Evolutionary conservation across 2,888 invertebrate genomes (phyloP), one percentile per base, ranked within the genome.

Genomic region (Hybos culiciformis): DNA sequence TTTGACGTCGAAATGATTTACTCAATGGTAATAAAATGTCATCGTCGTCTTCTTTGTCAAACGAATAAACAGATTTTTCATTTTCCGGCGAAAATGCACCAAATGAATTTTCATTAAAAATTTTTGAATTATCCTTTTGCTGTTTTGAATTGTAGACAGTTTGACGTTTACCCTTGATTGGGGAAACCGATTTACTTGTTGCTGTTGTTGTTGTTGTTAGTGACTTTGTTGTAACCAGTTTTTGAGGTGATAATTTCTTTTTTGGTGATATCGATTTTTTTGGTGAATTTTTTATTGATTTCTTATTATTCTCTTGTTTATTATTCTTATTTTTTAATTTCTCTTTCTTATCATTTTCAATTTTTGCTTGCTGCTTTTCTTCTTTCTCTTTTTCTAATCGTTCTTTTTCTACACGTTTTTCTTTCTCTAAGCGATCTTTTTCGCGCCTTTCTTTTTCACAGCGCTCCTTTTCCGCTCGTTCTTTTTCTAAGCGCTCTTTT

Each of bases 11-110:
- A 55, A 78, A 78, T n/a, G 68, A 68, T 34, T 49, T 52, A 1
- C 53, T 47, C 7, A 49, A 24, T 9, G 49, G 41, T 41, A 41
- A 12, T 37, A 50, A 47, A 20, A 36, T 8, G 2, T 49, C 46
- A 15, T 71, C 68, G 46, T 78, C 78, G 23, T 71, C 72, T 34
- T 79, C 78, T 48, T 77, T 77, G 50, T 79, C 78, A 56, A 81
- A 81, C 3, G 80, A 80, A 54, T 81, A 80, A 14, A 80, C 75
- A 45, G 79, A 79, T 46, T 77, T 76, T 56, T 80, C 79, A 54
- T 79, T 78, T 50, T 77, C 77, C 1, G 75, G 75, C 0, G 77
- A 78, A 59, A 79, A 79, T 1, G 79, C 78, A 11, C 53, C 53
- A 39, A 57, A 58, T 11, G 49, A 41, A n/a, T 46, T 2, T 50